A percentile compares a stretch with the other conserved stretches of the same genome.
These are phyloP conservation scores for Dicranocentrus wangi DNA, from an alignment of 2,888 invertebrate species.

Conservation along the genomic window DNA sequence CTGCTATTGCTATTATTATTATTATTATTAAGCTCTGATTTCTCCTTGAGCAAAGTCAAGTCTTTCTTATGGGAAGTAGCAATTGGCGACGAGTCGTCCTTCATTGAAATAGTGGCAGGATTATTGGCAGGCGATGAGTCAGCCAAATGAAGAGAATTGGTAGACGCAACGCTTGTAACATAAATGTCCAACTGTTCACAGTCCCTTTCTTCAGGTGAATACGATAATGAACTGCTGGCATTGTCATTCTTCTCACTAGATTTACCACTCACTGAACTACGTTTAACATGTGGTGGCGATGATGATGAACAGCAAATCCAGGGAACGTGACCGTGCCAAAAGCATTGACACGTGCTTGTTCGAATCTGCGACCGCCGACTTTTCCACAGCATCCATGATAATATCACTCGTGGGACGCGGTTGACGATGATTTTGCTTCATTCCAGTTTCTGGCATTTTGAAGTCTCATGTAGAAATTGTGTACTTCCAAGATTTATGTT, in stretches of 20 bases:
- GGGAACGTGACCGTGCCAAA: constrained; percentile 41
- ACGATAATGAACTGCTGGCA: background rate
- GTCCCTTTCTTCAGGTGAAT: constrained; percentile 34
- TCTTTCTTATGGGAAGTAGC: constrained; percentile 19
- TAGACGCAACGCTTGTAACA: constrained; percentile 4
- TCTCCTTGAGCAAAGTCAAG: constrained; percentile 52
- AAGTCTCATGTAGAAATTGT: background rate
- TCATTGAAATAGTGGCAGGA: background rate
- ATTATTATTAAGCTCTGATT: constrained; percentile 48
- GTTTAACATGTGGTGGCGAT: background rate
- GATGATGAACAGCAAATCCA: constrained; percentile 21
- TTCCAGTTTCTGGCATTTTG: constrained; percentile 44
- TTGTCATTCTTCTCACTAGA: background rate
- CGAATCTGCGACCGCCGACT: constrained; percentile 18
- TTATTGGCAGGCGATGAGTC: constrained; percentile 38
- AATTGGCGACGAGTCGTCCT: constrained; percentile 35
- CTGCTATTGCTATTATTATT: constrained; percentile 13
- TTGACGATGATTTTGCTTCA: constrained; percentile 6
- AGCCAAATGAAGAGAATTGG: constrained; percentile 6
- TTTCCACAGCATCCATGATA: constrained; percentile 46
- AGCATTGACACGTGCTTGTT: constrained; percentile 52
- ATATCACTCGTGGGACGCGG: constrained; percentile 44
- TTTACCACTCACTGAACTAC: background rate
- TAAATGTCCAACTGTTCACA: constrained; percentile 30
- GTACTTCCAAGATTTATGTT: too few species aligned